These are phyloP conservation scores for Macaria notata DNA, from an alignment of 2,888 invertebrate genomes.

Conservation along the genomic window DNA sequence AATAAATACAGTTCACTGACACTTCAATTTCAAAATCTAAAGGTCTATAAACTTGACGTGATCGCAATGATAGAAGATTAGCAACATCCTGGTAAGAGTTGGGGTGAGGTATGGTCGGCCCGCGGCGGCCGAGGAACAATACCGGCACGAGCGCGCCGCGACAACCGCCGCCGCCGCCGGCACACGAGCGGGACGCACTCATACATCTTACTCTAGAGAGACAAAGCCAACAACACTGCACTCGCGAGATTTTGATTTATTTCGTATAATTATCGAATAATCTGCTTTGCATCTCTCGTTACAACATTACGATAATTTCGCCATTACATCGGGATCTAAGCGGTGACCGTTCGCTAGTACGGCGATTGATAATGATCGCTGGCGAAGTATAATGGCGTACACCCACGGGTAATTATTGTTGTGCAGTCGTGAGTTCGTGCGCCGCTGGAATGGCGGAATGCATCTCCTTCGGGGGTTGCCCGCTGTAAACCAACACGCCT, in stretches of 20 bases:
- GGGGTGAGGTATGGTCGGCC: conserved; percentile 74
- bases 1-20: conserved; percentile 74
- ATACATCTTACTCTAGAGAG: conserved; percentile 37
- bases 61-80: conserved; percentile 81
- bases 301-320: conserved; percentile 80
- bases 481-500: conserved; percentile 79
- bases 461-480: conserved; percentile 82
- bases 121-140: conserved; percentile 66
- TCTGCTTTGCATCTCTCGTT: conserved; percentile 81
- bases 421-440: conserved; percentile 82
- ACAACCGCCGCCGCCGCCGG: conserved; percentile 52
- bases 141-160: conserved; percentile 58
- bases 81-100: conserved; percentile 76
- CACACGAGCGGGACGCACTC: conserved; percentile 50
- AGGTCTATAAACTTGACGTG: conserved; percentile 73
- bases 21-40: conserved; percentile 75
- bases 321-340: conserved; percentile 77
- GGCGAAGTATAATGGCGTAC: conserved; percentile 82
- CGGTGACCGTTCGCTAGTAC: conserved; percentile 78
- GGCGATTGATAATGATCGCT: conserved; percentile 82
- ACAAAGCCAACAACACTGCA: conserved; percentile 50
- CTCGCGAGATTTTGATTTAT: conserved; percentile 76
- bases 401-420: conserved; percentile 83
- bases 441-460: conserved; percentile 77
- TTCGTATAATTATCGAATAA: conserved; percentile 79